Base-by-base conservation (phyloP, 2,888 invertebrate genomes). In the Standfussiana lucernea region DNA sequence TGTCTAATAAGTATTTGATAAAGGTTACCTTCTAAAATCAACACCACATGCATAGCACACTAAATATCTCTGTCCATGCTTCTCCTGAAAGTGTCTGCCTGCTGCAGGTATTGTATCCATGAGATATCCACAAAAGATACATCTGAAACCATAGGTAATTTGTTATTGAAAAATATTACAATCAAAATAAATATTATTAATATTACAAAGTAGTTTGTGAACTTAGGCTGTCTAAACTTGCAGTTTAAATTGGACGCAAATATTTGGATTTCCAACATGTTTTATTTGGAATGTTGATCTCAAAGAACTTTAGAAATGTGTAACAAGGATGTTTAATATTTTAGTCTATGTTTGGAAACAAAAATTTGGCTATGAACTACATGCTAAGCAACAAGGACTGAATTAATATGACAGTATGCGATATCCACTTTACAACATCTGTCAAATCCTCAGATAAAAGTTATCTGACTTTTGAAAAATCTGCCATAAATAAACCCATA, bases 11-110 rank as follows among this genome's bases (percentile, higher is more conserved):
- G 28, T 21, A 7, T 59, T 59, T 64, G 7, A n/a, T n/a, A 32
- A 47, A 59, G 73, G 75, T 80, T 83, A 96, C 96, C 95, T 94
- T 85, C 94, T 93, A 80, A 94, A 96, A 74, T 94, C 93, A 0
- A 90, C 92, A 32, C 96, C 96, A 79, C 96, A 96, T 8, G 96
- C 94, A 66, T 88, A 95, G 72, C 96, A 96, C 13, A 91, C 88
- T 0, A 96, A 91, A 70, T 95, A 96, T 59, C 95, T 88, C 3
- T 90, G 87, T 0, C 96, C 96, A 75, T 96, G 96, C 40, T 92
- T 94, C 77, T 94, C 93, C 42, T 95, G 94, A 61, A 93, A 96
- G 74, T 96, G 96, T 0, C 95, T 91, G 0, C 85, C 82, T 0
- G 93, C 93, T 0, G 92, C 92, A 0, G 93, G 90, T 45, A 92